Conservation (phyloP, 2,797 vertebrate species). For the Heterohyrax brucei region DNA sequence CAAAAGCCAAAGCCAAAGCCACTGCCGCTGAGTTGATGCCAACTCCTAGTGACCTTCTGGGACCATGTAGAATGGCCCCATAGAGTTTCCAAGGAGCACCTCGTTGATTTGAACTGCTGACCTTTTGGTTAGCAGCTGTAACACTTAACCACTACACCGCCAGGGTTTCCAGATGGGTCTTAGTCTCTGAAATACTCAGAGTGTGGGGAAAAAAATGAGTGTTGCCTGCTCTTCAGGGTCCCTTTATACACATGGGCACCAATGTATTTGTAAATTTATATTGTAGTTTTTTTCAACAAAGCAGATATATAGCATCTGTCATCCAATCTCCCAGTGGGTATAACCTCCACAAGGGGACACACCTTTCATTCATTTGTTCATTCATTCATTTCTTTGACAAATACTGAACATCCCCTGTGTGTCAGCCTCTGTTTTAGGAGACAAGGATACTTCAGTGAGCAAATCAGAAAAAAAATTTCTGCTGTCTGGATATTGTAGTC, state of each 20-base stretch:
- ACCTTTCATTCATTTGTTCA: not conserved
- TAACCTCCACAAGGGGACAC: not conserved
- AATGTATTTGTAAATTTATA: slow-evolving; percentile 61
- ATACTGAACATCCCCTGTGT: not conserved
- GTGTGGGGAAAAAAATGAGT: not conserved
- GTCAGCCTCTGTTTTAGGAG: not conserved
- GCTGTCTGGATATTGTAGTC: not conserved
- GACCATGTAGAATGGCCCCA: too few species aligned
- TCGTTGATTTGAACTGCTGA: too few species aligned
- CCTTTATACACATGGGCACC: slow-evolving; percentile 51
- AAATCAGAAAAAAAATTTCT: not conserved
- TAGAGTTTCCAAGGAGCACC: too few species aligned
- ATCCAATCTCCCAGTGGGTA: not conserved
- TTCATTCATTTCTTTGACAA: not conserved
- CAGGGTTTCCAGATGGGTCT: not conserved
- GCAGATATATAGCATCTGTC: not conserved
- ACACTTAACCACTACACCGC: too few species aligned
- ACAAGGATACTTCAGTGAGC: not conserved
- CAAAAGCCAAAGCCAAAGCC: too few species aligned
- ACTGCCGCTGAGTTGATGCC: too few species aligned
- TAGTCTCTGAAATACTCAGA: not conserved
- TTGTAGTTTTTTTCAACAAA: slow-evolving; percentile 66
- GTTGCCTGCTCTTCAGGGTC: not conserved
- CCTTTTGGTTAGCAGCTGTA: too few species aligned
- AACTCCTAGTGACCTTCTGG: too few species aligned